Evolutionary conservation across 2,888 invertebrate genomes (phyloP).

Genomic region (Neoscelio sp.): DNA sequence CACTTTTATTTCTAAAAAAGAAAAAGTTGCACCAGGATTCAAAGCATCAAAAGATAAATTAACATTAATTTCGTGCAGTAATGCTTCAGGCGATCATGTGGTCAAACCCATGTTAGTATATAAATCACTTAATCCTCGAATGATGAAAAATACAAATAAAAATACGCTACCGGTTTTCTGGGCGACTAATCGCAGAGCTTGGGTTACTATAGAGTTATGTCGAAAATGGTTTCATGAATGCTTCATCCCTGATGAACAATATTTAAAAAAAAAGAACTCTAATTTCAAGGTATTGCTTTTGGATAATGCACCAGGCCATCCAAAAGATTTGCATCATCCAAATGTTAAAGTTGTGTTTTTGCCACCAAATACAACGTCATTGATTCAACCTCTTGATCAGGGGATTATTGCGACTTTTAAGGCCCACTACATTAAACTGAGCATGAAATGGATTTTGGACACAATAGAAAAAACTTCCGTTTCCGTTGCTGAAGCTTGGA

Average conservation of each 20-base stretch:
- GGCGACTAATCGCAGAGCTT: slow-evolving; percentile 73
- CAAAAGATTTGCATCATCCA: slow-evolving; percentile 67
- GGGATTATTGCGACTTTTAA: slow-evolving; percentile 75
- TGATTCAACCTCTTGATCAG: slow-evolving; percentile 74
- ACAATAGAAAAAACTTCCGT: slow-evolving; percentile 67
- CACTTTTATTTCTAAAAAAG: slow-evolving; percentile 74
- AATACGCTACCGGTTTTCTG: slow-evolving; percentile 72
- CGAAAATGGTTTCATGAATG: slow-evolving; percentile 54
- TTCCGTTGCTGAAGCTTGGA: slow-evolving; percentile 67
- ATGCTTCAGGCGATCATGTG: slow-evolving; percentile 73
- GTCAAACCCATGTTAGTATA: slow-evolving; percentile 75
- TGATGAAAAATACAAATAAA: slow-evolving; percentile 70
- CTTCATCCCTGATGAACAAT: slow-evolving; percentile 68
- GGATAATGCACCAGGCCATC: slow-evolving; percentile 71
- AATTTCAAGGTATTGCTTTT: slow-evolving; percentile 70
- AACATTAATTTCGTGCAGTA: slow-evolving; percentile 73
- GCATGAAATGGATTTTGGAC: slow-evolving; percentile 68
- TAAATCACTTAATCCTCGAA: slow-evolving; percentile 70
- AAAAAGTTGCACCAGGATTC: slow-evolving; percentile 73
- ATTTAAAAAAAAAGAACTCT: slow-evolving; percentile 46
- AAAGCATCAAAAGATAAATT: slow-evolving; percentile 74
- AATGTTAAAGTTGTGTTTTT: slow-evolving; percentile 69
- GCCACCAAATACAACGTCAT: slow-evolving; percentile 73
- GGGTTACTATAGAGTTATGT: slow-evolving; percentile 67
- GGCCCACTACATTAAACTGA: slow-evolving; percentile 70